phyloP scores from a whole-genome alignment of 2,113 vertebrate species.

The Ailuropoda melanoleuca region DNA sequence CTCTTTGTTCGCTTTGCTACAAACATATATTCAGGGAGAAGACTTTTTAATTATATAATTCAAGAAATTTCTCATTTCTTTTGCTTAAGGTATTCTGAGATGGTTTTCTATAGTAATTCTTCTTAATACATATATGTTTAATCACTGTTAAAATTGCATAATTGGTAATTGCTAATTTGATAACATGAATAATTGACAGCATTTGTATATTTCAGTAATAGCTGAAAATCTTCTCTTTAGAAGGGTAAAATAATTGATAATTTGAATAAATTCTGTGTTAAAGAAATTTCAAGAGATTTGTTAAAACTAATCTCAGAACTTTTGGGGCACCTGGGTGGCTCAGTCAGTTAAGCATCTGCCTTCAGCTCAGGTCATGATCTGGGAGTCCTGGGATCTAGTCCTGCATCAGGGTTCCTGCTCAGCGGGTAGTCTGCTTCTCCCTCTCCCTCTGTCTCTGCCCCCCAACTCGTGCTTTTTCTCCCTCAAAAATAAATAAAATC shows the following conservation, averaged over 20 bases:
- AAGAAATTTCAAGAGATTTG: neutral
- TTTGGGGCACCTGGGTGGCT: neutral
- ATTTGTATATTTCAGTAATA: conserved; percentile 2
- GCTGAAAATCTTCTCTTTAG: neutral
- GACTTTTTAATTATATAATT: neutral
- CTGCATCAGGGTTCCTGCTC: too few species aligned
- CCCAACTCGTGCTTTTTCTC: too few species aligned
- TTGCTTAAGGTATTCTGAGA: neutral
- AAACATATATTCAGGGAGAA: neutral
- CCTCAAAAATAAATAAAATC: too few species aligned
- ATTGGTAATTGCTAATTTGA: neutral
- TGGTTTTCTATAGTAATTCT: neutral
- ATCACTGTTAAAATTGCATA: neutral
- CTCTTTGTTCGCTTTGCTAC: neutral
- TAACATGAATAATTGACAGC: neutral
- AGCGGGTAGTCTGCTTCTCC: too few species aligned
- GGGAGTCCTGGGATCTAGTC: too few species aligned
- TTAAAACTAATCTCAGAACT: neutral
- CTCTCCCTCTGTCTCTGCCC: too few species aligned
- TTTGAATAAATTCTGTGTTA: neutral
- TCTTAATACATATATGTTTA: neutral
- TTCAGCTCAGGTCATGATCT: too few species aligned
- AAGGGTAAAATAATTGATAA: neutral
- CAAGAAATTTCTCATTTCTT: neutral
- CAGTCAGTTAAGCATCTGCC: too few species aligned